phyloP scores from a whole-genome alignment of 2,797 vertebrate species.

The Eulemur coronatus region DNA sequence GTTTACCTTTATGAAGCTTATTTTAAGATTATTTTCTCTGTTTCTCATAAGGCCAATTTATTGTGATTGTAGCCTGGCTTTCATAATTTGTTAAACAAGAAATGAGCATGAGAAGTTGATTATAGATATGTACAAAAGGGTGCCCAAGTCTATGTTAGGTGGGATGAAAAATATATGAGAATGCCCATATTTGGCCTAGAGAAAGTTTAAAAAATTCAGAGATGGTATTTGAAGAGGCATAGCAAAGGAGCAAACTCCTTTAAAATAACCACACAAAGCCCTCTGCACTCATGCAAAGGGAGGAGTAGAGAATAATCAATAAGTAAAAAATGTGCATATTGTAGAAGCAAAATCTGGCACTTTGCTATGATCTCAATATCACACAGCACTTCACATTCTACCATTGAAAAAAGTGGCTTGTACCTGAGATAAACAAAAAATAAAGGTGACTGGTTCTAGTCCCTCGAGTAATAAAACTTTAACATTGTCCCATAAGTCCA shows the following conservation, averaged over 20 bases:
- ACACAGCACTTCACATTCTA: not conserved
- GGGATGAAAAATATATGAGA: not conserved
- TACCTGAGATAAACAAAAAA: not conserved
- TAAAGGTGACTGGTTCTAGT: not conserved
- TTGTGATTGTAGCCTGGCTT: constrained; percentile 9
- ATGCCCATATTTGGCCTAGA: not conserved
- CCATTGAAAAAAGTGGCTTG: not conserved
- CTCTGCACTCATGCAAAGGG: not conserved
- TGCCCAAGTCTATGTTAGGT: not conserved
- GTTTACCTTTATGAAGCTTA: not conserved
- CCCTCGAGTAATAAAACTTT: not conserved
- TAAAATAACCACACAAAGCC: not conserved
- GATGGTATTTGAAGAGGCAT: constrained; percentile 12
- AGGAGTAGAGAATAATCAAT: not conserved
- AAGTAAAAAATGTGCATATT: not conserved
- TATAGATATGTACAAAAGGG: not conserved
- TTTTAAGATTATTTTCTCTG: not conserved
- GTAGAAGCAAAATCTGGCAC: not conserved
- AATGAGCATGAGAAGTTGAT: not conserved
- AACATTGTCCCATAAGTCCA: not conserved
- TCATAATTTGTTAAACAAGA: constrained; percentile 29
- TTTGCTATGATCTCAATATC: not conserved
- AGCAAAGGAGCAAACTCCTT: not conserved
- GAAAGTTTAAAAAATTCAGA: not conserved
- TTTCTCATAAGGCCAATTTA: constrained; percentile 30